These are phyloP conservation scores for Drosophila lini DNA, from an alignment of 1,140 invertebrate genomes.

Conservation along the genomic window DNA sequence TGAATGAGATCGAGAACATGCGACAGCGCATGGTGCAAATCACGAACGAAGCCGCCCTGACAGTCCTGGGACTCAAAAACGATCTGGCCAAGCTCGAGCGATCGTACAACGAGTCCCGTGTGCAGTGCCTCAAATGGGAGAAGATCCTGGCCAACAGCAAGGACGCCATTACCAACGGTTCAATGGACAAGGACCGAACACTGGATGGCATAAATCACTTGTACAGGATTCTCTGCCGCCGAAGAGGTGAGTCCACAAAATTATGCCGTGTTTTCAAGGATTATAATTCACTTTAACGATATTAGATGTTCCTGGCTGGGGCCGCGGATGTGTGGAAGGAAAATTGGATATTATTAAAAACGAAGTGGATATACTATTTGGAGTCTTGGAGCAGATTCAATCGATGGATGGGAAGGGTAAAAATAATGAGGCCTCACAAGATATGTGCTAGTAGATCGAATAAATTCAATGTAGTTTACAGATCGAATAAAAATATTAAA, in stretches of 20 bases:
- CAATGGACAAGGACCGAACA: constrained; percentile 57
- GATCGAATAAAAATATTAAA: background rate
- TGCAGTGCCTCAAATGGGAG: constrained; percentile 71
- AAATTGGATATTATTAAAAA: constrained; percentile 72
- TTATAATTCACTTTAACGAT: background rate
- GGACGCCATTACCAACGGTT: constrained; percentile 44
- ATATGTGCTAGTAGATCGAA: constrained; percentile 16
- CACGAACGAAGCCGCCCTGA: constrained; percentile 74
- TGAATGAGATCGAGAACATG: constrained; percentile 78
- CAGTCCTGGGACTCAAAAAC: constrained; percentile 78
- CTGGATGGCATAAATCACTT: constrained; percentile 60
- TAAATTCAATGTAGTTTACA: constrained; percentile 5
- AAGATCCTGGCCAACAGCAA: constrained; percentile 70
- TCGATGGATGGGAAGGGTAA: background rate
- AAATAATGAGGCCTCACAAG: background rate
- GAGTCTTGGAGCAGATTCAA: constrained; percentile 52
- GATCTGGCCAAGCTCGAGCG: constrained; percentile 72
- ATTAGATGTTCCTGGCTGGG: constrained; percentile 7
- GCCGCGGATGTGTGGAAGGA: constrained; percentile 34
- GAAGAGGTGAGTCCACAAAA: constrained; percentile 43
- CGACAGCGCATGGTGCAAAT: constrained; percentile 75
- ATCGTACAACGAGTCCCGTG: constrained; percentile 62
- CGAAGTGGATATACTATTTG: constrained; percentile 70
- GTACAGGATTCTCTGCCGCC: constrained; percentile 57
- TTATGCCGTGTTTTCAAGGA: background rate